Evolutionary conservation across 2,797 vertebrate genomes (phyloP).

Genomic region (Sebastes nivosus): DNA sequence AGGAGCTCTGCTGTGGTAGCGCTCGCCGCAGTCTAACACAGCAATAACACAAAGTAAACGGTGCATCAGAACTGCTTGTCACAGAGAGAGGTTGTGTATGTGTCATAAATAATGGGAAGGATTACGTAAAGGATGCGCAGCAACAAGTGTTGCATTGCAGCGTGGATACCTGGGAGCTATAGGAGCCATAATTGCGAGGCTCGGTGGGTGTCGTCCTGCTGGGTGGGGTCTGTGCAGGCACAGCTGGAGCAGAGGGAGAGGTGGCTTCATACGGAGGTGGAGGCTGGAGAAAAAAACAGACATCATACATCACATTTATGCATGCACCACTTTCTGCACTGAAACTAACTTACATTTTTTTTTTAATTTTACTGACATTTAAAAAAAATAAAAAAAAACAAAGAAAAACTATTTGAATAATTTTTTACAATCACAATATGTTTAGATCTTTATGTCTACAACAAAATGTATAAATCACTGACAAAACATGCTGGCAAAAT

Average conservation of each 20-base stretch:
- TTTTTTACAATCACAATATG: too few species aligned
- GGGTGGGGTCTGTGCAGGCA: conserved; percentile 79
- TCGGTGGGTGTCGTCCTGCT: conserved; percentile 89
- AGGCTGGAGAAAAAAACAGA: conserved; percentile 45
- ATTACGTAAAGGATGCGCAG: background rate
- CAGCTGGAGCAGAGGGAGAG: conserved; percentile 60
- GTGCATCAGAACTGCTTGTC: conserved; percentile 1
- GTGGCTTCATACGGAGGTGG: conserved; percentile 81
- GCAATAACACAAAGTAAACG: background rate
- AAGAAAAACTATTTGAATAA: too few species aligned
- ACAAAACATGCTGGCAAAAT: too few species aligned
- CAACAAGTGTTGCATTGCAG: background rate
- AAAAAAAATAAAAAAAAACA: too few species aligned
- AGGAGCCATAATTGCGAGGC: conserved; percentile 93
- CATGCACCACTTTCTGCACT: background rate
- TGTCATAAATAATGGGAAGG: conserved; percentile 14
- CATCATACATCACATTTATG: background rate
- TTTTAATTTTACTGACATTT: background rate
- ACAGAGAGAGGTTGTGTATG: background rate
- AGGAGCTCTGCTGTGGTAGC: conserved; percentile 89
- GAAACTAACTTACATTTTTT: accelerated
- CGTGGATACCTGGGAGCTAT: conserved; percentile 86
- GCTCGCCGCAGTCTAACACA: conserved; percentile 68
- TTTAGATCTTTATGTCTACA: background rate
- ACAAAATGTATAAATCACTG: background rate